Percentiles rank a stretch among this genome's conserved stretches.
Evolutionary conservation across 2,113 vertebrate genomes (phyloP).

Genomic region (Phoenicopterus ruber): DNA sequence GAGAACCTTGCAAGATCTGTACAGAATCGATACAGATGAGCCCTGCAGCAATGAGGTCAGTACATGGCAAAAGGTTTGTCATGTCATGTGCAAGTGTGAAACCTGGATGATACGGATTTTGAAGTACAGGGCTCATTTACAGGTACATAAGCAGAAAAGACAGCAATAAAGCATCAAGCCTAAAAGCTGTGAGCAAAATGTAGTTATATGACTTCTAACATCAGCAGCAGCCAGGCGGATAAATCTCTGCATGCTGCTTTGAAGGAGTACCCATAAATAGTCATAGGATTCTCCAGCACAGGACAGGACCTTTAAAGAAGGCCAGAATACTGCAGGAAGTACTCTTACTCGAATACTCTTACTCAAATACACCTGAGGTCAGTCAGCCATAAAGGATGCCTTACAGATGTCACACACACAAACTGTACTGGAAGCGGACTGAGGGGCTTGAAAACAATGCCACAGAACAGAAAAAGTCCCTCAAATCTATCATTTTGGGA

Average conservation of each 20-base stretch:
- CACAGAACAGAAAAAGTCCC: not conserved
- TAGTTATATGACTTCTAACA: not conserved
- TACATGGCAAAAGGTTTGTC: not conserved
- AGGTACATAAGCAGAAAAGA: not conserved
- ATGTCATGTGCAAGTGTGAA: not conserved
- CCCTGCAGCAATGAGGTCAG: not conserved
- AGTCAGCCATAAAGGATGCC: not conserved
- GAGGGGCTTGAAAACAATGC: not conserved
- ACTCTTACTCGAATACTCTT: not conserved
- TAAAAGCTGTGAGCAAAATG: not conserved
- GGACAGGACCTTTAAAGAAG: not conserved
- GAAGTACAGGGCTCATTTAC: not conserved
- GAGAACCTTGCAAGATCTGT: not conserved
- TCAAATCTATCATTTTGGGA: not conserved
- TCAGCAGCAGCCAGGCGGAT: not conserved
- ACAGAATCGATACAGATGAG: not conserved
- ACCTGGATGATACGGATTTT: not conserved
- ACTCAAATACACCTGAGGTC: not conserved
- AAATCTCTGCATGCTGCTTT: not conserved
- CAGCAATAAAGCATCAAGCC: not conserved
- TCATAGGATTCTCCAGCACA: not conserved
- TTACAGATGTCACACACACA: not conserved
- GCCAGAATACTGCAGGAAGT: not conserved
- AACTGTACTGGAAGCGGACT: not conserved
- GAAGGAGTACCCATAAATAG: not conserved